phyloP scores from a whole-genome alignment of 2,797 vertebrate genomes.

The Sebastes ruberrimus region DNA sequence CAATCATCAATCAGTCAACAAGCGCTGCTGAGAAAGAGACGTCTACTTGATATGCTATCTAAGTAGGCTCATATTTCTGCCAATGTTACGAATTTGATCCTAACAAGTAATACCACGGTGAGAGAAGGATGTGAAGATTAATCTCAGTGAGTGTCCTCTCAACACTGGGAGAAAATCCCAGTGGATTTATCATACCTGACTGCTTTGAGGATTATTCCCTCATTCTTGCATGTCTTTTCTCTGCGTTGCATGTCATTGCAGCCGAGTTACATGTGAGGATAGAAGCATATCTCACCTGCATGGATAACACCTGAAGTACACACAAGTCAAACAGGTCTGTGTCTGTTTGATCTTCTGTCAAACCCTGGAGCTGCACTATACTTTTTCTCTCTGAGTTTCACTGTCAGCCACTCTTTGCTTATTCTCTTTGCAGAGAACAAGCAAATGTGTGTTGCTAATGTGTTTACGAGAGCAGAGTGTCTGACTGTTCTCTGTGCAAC shows the following conservation, averaged over 20 bases:
- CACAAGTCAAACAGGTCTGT: background rate
- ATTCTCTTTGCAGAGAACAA: background rate
- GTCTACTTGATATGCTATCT: background rate
- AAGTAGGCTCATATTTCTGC: background rate
- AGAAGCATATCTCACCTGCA: background rate
- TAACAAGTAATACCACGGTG: slow-evolving; percentile 1
- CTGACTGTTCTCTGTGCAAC: slow-evolving; percentile 22
- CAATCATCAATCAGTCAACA: background rate
- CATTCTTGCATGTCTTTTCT: background rate
- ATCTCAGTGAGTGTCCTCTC: slow-evolving; percentile 4
- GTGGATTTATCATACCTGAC: slow-evolving; percentile 1
- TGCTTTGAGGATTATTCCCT: slow-evolving; percentile 12
- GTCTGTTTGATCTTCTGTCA: slow-evolving; percentile 7
- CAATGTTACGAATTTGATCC: background rate
- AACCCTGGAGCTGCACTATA: background rate
- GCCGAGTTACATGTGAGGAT: background rate
- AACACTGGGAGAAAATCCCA: slow-evolving; percentile 1
- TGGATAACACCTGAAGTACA: background rate
- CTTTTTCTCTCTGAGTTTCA: background rate
- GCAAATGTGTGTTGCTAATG: background rate
- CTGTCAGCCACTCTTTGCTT: background rate
- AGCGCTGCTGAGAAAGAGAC: background rate
- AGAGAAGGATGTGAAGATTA: slow-evolving; percentile 19
- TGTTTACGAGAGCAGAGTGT: slow-evolving; percentile 1
- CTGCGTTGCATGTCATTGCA: background rate